A percentile compares a stretch with the other conserved stretches of the same genome.
Evolutionary conservation across 2,797 vertebrate genomes (phyloP).

Genomic region (Enteromius paludinosus): DNA sequence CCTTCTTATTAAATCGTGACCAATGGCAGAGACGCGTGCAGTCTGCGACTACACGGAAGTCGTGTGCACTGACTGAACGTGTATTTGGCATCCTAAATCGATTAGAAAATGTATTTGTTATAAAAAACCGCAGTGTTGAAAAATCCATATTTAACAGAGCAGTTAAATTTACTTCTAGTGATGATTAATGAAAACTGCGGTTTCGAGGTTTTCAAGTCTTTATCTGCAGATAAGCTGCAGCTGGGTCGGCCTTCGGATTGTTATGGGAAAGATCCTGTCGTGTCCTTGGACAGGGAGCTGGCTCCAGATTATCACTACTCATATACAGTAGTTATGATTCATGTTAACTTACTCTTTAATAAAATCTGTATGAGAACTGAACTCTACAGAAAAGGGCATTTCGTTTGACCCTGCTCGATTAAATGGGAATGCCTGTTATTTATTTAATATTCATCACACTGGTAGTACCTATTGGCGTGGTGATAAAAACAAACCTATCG

Average conservation of each 20-base stretch:
- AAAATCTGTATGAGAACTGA: background rate
- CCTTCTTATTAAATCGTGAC: background rate
- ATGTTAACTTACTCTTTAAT: background rate
- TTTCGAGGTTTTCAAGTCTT: background rate
- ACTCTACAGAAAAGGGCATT: background rate
- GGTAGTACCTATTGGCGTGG: background rate
- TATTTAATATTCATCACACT: background rate
- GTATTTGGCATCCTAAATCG: background rate
- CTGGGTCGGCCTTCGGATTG: background rate
- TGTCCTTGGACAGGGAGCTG: background rate
- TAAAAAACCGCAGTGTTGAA: background rate
- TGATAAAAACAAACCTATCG: background rate
- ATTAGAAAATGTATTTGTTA: background rate
- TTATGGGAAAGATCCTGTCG: background rate
- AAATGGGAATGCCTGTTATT: background rate
- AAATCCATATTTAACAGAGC: background rate
- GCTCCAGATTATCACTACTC: background rate
- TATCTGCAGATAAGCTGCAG: background rate
- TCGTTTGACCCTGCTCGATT: background rate
- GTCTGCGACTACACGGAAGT: background rate
- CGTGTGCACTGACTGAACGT: background rate
- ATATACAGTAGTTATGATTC: background rate
- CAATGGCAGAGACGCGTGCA: conserved; percentile 2
- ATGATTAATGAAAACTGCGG: background rate
- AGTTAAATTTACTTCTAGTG: background rate